Base-by-base conservation (phyloP, 1,140 invertebrate genomes). In the Psix sp. region DNA sequence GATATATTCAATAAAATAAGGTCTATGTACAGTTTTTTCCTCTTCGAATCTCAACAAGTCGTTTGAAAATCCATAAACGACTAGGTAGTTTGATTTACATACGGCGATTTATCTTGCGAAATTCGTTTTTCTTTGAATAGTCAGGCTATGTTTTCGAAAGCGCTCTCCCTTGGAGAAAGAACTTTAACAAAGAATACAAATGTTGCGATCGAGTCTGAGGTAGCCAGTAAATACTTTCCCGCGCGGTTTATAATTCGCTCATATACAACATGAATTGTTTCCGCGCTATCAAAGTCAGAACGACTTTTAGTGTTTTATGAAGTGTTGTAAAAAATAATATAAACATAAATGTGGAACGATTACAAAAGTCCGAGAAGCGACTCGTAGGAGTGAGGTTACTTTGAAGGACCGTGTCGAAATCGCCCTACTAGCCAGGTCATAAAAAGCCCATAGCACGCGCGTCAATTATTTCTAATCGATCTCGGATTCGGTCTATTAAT, bases 401-500 rank as follows among this genome's bases (percentile, higher is more conserved):
- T 48, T 57, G 66, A 65, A 51, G 38, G 49, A 63, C 67, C 63
- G 63, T 76, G 74, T 68, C 74, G 62, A 76, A 76, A 76, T 76
- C 60, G 36, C 40, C 33, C 54, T 60, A 63, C 66, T 60, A 42
- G 62, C 36, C 49, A 39, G 42, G 59, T 16, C 40, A 71, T 76
- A 76, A 76, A 76, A 72, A 43, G 15, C 33, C 46, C 51, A 63
- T 57, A 67, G 74, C 74, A 76, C 74, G 67, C 74, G 74, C 74
- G 67, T 67, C 74, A 67, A 76, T 76, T 72, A 72, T 76, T 76
- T 72, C 67, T 67, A 72, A 76, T 76, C 67, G 67, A 72, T 62
- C 74, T 45, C 40, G 57, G 67, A 76, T 76, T 76, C 62, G 67
- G 67, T 68, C 67, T 72, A 72, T 72, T 76, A 71, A 76, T 76